These are phyloP conservation scores for Panagrolaimus sp. DNA, from an alignment of 1,140 invertebrate genomes.

Conservation along the genomic window DNA sequence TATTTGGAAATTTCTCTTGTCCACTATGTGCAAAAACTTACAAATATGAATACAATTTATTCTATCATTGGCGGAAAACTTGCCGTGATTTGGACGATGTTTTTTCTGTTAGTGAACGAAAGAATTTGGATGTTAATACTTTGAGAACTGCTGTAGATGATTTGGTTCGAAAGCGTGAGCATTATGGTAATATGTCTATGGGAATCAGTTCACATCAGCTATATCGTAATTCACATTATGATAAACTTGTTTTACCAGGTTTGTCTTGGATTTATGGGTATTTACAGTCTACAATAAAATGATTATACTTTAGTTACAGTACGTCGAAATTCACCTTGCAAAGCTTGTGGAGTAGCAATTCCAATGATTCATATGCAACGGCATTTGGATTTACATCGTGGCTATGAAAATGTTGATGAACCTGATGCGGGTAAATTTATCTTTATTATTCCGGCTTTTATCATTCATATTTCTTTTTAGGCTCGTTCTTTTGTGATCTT, in stretches of 20 bases:
- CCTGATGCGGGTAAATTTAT: not conserved
- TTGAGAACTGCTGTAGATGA: conserved; percentile 52
- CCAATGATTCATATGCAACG: conserved; percentile 33
- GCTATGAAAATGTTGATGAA: conserved; percentile 35
- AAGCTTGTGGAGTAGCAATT: conserved; percentile 41
- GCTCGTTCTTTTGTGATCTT: conserved; percentile 50
- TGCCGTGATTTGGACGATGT: conserved; percentile 53
- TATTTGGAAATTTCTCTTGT: conserved; percentile 52
- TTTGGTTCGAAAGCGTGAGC: conserved; percentile 48
- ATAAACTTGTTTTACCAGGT: not conserved
- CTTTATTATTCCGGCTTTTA: too few relatives aligned
- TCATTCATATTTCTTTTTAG: too few relatives aligned
- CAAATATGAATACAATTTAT: conserved; percentile 57
- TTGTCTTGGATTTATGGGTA: not conserved
- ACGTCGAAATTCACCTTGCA: conserved; percentile 25
- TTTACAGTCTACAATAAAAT: not conserved
- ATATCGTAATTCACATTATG: conserved; percentile 16
- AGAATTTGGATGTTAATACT: conserved; percentile 49
- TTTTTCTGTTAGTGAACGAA: conserved; percentile 32
- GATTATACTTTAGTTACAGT: not conserved
- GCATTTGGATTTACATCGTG: conserved; percentile 41
- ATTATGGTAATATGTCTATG: conserved; percentile 42
- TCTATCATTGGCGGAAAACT: conserved; percentile 57
- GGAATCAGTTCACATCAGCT: conserved; percentile 29
- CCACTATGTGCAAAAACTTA: conserved; percentile 55